Percentiles rank a stretch among this genome's conserved stretches.
Conservation (phyloP, 1,140 invertebrate genomes). For the Melanaphis sacchari region DNA sequence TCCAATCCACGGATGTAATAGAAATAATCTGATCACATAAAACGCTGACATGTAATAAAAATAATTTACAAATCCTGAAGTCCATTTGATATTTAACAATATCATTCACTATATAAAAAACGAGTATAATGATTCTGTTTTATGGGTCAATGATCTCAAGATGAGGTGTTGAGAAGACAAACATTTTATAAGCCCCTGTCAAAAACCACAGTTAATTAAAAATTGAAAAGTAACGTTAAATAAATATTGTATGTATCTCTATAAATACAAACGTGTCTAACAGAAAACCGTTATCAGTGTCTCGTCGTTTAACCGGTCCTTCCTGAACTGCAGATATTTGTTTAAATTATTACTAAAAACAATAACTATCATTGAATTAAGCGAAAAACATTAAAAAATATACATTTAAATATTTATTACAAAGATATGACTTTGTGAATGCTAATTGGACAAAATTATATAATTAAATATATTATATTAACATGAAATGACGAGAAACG, state of each 20-base stretch:
- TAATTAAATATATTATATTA: neutral
- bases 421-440: neutral
- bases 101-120: neutral
- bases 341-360: neutral
- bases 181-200: neutral
- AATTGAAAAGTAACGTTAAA: neutral
- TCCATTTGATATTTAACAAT: neutral
- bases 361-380: neutral
- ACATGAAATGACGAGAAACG: neutral
- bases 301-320: neutral
- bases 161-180: neutral
- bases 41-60: neutral
- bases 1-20: neutral
- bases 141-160: conserved; percentile 22
- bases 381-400: neutral
- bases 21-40: neutral
- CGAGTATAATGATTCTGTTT: neutral
- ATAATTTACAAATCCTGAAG: neutral
- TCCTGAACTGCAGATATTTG: neutral
- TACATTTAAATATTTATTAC: neutral
- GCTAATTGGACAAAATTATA: neutral
- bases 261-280: neutral
- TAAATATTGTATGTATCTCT: neutral
- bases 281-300: neutral
- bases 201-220: neutral